These are phyloP conservation scores for Glomeris marginata DNA, from an alignment of 2,888 invertebrate genomes.

Conservation along the genomic window DNA sequence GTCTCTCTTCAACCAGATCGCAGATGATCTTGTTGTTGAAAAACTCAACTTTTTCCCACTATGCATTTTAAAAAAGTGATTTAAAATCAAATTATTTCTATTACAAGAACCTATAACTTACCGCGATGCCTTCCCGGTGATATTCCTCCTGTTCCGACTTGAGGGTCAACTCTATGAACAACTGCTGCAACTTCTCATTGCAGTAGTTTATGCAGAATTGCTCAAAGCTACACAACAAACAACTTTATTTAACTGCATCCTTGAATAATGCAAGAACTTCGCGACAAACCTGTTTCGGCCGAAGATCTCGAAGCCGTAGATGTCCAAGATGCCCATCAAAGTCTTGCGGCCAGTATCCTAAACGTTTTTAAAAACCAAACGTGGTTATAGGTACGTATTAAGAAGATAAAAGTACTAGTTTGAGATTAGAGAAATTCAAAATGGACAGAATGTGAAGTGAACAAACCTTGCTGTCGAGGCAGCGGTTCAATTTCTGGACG, in stretches of 20 bases:
- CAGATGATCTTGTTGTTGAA: constrained; percentile 90
- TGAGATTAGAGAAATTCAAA: not conserved
- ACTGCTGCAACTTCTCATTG: constrained; percentile 85
- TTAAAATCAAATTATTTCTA: too few relatives aligned
- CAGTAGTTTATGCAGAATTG: constrained; percentile 94
- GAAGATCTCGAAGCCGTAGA: constrained; percentile 91
- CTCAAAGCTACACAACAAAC: constrained; percentile 45
- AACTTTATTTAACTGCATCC: not conserved
- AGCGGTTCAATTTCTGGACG: constrained; percentile 60
- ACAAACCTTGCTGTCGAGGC: constrained; percentile 37
- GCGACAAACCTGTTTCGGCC: constrained; percentile 55
- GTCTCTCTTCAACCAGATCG: constrained; percentile 76
- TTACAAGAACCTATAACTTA: constrained; percentile 9
- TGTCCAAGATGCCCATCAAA: constrained; percentile 80
- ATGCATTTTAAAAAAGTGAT: constrained; percentile 10
- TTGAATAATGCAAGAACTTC: not conserved
- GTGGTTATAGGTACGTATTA: too few relatives aligned
- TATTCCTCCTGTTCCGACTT: constrained; percentile 90
- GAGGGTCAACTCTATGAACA: constrained; percentile 79
- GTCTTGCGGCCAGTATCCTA: constrained; percentile 30
- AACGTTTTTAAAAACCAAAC: constrained; percentile 30
- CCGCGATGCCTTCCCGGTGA: constrained; percentile 67
- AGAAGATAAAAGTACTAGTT: not conserved
- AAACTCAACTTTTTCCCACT: constrained; percentile 72
- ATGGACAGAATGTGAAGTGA: not conserved